Base-by-base conservation (phyloP, 2,113 vertebrate species). In the Microtus montanus region DNA sequence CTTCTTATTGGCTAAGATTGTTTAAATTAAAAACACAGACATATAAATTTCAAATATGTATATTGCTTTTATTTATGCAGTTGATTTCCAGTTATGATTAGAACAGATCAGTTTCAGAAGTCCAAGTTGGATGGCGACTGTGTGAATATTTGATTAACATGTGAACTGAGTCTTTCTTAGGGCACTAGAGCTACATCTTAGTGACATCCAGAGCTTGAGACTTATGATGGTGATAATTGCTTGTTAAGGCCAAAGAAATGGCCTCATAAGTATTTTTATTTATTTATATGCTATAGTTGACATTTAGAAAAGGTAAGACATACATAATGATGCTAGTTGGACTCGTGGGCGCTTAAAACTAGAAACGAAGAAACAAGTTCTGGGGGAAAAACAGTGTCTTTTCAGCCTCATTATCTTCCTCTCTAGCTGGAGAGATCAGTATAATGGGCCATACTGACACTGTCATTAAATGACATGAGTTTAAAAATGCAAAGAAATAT, bases 291-390 rank as follows among this genome's bases (percentile, higher is more conserved):
- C 90, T 71, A 38, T 71, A 71, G 24, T n/a, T 64, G n/a, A 44
- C 30, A 90, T 78, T 92, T 90, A 49, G 66, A 44, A 92, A 95
- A 88, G 47, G 86, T 89, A 26, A 92, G 77, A 95, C 92, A 26
- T 26, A 30, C 30, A 44, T 17, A 90, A 22, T 28, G 41, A 82
- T 54, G 84, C 58, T 92, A 47, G n/a, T 13, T 95, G 3, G 30
- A 85, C 85, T 35, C 44, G n/a, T 8, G 15, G 79, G 22, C 41
- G 78, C 52, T 90, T 87, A 94, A 93, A 94, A 3, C 24, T 82
- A 74, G 82, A 88, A 91, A 93, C 58, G 28, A 78, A 64, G 64
- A 93, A 92, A 77, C 20, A 90, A 47, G 7, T 17, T 88, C 13
- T 61, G 66, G 6, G 11, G 26, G 15, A 95, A 95, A 78, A 94